phyloP scores from a whole-genome alignment of 2,113 vertebrate species.

The Mohoua ochrocephala region DNA sequence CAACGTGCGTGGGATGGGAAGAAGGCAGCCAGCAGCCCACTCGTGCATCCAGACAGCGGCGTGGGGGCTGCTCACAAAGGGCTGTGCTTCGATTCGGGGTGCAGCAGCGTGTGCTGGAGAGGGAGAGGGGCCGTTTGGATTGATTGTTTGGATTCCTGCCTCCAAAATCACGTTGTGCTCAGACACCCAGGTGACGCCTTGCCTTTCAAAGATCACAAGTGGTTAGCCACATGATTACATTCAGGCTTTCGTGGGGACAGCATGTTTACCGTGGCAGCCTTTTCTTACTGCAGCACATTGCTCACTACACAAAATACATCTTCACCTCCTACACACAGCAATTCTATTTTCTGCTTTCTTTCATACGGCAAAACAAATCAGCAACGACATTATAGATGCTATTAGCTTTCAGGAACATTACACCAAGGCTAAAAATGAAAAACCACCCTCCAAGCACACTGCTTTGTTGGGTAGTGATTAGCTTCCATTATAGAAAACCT shows the following conservation, averaged over 20 bases:
- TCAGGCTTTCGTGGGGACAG: not conserved
- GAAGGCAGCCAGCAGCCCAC: rapidly evolving
- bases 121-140: not conserved
- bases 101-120: not conserved
- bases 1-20: rapidly evolving
- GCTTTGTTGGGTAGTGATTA: not conserved
- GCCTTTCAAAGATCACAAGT: not conserved
- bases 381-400: not conserved
- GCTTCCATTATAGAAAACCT: not conserved
- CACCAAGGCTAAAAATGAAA: not conserved
- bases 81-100: rapidly evolving
- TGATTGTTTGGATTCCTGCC: not conserved
- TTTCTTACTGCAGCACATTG: not conserved
- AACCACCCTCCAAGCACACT: not conserved
- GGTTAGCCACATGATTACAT: not conserved
- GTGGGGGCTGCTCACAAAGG: not conserved
- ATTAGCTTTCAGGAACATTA: constrained; percentile 39
- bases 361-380: constrained; percentile 34
- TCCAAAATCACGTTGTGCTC: not conserved
- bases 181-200: not conserved
- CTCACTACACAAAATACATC: not conserved
- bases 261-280: not conserved
- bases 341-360: constrained; percentile 44
- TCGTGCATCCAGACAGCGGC: rapidly evolving
- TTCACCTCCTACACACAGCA: constrained; percentile 25